Evolutionary conservation across 2,888 invertebrate species (phyloP), one percentile per base, ranked within the genome.

Genomic region (Tryphoninae sp.): DNA sequence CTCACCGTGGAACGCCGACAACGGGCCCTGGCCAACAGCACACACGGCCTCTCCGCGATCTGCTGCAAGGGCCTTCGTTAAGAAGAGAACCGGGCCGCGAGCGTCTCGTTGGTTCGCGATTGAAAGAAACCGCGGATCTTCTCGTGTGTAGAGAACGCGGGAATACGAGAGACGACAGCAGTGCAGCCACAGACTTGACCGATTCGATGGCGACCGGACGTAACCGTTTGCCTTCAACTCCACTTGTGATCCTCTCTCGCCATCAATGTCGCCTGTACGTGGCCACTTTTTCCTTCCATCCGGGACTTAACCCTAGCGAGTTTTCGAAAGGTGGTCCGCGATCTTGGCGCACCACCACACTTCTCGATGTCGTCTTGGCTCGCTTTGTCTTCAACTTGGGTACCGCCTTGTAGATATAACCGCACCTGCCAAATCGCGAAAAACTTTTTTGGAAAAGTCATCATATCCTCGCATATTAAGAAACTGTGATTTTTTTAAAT

Each of bases 1-100:
- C 91, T 91, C 91, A 86, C 90, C 86, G 85, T n/a, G 82, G 79
- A 78, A 83, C 87, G 87, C 85, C 86, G 82, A 80, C 79, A 78
- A 83, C 76, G 78, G 80, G 72, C 19, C 69, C 33, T 53, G 87
- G 83, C 89, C 89, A 86, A 88, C 89, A 88, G 88, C 87, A 87
- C 87, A 87, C 86, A 19, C 16, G 85, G 84, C 76, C 33, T 33
- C 33, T 33, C 7, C 6, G 33, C 86, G 86, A 73, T 80, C 71
- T 23, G 55, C 64, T 53, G 75, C 86, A 85, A 86, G 88, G 82
- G 84, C 83, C 76, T 84, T 84, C 84, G 82, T 81, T 79, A 79
- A 84, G 65, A 68, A 67, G 67, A 53, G 72, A 69, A 62, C 67
- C 67, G 73, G 51, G 65, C 53, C 55, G 55, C 55, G 55, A 9